Conservation (phyloP, 2,888 invertebrate genomes). For the Tineola bisselliella region DNA sequence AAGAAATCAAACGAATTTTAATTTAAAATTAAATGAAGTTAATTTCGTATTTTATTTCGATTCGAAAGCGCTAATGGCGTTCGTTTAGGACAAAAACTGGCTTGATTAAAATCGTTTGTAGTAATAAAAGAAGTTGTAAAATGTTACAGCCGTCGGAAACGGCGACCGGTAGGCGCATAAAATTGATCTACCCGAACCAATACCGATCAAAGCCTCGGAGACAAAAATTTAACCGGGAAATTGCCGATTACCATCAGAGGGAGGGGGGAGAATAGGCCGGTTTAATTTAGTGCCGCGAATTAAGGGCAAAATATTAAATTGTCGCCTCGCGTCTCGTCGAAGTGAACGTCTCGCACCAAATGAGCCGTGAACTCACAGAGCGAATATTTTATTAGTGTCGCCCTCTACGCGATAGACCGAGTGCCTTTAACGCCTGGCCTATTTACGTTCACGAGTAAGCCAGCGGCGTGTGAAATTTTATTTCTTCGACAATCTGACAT, state of each 20-base stretch:
- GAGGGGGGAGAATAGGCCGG: constrained; percentile 21
- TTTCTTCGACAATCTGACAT: constrained; percentile 65
- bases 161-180: constrained; percentile 57
- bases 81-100: constrained; percentile 58
- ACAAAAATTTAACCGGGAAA: constrained; percentile 53
- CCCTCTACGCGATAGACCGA: constrained; percentile 2
- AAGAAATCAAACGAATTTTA: no score
- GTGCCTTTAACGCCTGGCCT: constrained; percentile 29
- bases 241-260: constrained; percentile 32
- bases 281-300: constrained; percentile 45
- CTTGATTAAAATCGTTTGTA: constrained; percentile 69
- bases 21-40: constrained; percentile 54
- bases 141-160: constrained; percentile 60
- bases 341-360: constrained; percentile 13
- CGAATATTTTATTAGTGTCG: constrained; percentile 11
- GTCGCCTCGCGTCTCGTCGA: constrained; percentile 30
- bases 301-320: constrained; percentile 48
- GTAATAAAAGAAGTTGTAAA: constrained; percentile 65
- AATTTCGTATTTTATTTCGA: constrained; percentile 55
- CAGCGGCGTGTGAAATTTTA: constrained; percentile 63
- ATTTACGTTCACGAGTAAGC: constrained; percentile 52
- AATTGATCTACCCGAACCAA: constrained; percentile 48
- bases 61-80: constrained; percentile 54
- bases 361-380: constrained; percentile 10
- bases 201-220: constrained; percentile 44